Conservation (phyloP, 2,888 invertebrate genomes). For the Lypha dubia region DNA sequence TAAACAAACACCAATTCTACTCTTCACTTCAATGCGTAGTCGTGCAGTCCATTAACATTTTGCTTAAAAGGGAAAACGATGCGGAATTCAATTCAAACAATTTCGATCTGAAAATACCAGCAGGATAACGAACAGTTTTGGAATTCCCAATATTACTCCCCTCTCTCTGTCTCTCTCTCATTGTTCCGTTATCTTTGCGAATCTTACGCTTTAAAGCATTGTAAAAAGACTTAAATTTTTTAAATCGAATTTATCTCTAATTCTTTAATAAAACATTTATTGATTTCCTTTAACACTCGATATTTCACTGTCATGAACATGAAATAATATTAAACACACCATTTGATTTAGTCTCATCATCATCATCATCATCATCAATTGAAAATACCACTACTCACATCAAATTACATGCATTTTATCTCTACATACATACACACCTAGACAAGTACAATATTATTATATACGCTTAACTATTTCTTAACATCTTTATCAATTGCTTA, state of each 20-base stretch:
- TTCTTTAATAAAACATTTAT: background rate
- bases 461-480: background rate
- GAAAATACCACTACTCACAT: conserved; percentile 35
- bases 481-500: conserved; percentile 34
- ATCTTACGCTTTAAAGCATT: too few relatives aligned
- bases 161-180: too few relatives aligned
- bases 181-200: too few relatives aligned
- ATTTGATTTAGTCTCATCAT: conserved; percentile 43
- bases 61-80: too few relatives aligned
- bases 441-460: background rate
- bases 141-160: too few relatives aligned
- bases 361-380: conserved; percentile 42
- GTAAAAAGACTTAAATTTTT: too few relatives aligned
- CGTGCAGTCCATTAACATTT: too few relatives aligned
- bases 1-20: too few relatives aligned
- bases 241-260: background rate
- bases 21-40: too few relatives aligned
- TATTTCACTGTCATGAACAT: conserved; percentile 25
- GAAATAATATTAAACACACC: conserved; percentile 19
- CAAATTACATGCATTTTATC: conserved; percentile 46
- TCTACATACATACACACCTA: background rate
- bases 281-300: conserved; percentile 12
- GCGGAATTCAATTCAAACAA: too few relatives aligned
- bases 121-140: too few relatives aligned
- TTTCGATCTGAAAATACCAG: too few relatives aligned